Conservation (phyloP, 2,113 vertebrate species). For the Cranoglanis bouderius region DNA sequence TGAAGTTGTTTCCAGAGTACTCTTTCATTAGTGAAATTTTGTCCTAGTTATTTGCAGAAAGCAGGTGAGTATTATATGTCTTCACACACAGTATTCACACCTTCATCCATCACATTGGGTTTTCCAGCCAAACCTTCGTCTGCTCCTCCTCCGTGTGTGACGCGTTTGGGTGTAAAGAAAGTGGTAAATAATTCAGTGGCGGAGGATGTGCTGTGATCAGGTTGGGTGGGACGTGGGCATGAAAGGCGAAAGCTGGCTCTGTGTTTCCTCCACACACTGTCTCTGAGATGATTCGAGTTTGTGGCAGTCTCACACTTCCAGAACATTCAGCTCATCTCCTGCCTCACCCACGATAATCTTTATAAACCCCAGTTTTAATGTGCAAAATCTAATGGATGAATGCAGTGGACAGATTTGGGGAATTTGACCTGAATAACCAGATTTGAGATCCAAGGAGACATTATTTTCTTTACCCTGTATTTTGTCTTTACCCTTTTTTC, state of each 20-base stretch:
- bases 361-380: not conserved
- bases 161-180: constrained; percentile 27
- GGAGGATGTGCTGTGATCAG: constrained; percentile 33
- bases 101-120: not conserved
- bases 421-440: not conserved
- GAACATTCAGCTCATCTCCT: constrained; percentile 30
- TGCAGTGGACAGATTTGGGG: not conserved
- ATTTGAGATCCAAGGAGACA: not conserved
- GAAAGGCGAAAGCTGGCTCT: not conserved
- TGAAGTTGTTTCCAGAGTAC: not conserved
- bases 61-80: not conserved
- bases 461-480: not conserved
- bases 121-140: not conserved
- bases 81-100: constrained; percentile 21
- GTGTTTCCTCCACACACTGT: not conserved
- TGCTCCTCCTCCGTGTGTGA: constrained; percentile 21
- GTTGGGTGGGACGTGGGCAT: constrained; percentile 15
- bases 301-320: constrained; percentile 4
- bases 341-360: not conserved
- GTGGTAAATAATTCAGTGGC: constrained; percentile 49
- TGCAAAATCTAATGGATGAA: not conserved
- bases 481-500: not conserved
- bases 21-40: not conserved
- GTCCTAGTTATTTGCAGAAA: not conserved
- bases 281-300: not conserved